A percentile compares a stretch with the other conserved stretches of the same genome.
These are phyloP conservation scores for Ptychochromis oligacanthus DNA, from an alignment of 2,113 vertebrate species.

Conservation along the genomic window DNA sequence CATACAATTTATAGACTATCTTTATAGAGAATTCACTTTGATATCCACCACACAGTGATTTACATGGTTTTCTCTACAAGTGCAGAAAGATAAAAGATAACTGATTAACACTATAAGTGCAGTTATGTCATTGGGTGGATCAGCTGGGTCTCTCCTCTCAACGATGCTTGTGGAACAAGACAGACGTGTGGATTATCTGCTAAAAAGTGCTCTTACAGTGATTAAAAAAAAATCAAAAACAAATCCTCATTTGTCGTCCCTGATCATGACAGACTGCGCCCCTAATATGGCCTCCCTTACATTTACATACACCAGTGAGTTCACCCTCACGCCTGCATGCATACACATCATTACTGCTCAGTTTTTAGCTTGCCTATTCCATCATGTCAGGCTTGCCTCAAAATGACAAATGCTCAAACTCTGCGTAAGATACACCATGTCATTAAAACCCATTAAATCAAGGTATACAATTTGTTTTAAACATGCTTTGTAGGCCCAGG, in stretches of 20 bases:
- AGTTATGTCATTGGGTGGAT: background rate
- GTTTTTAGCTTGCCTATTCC: constrained; percentile 7
- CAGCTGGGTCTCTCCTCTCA: background rate
- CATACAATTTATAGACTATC: background rate
- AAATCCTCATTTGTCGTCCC: background rate
- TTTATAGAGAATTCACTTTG: background rate
- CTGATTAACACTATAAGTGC: background rate
- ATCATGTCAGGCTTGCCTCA: constrained; percentile 39
- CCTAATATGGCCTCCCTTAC: background rate
- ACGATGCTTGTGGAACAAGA: background rate
- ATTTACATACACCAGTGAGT: constrained; percentile 6
- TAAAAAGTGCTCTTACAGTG: background rate
- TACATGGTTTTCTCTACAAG: background rate
- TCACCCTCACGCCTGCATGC: constrained; percentile 30
- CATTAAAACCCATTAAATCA: constrained; percentile 31
- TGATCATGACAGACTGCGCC: background rate
- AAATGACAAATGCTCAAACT: constrained; percentile 18
- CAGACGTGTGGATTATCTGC: background rate
- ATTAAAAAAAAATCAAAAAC: constrained; percentile 10
- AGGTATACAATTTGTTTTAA: constrained; percentile 24
- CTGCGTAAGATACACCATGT: constrained; percentile 24
- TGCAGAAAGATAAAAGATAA: background rate
- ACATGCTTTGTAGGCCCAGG: constrained; percentile 19
- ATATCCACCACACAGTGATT: background rate
- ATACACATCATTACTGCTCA: constrained; percentile 11